phyloP scores from a whole-genome alignment of 92 coral and sea anemone species.

The Parazoanthus atlanticus region DNA sequence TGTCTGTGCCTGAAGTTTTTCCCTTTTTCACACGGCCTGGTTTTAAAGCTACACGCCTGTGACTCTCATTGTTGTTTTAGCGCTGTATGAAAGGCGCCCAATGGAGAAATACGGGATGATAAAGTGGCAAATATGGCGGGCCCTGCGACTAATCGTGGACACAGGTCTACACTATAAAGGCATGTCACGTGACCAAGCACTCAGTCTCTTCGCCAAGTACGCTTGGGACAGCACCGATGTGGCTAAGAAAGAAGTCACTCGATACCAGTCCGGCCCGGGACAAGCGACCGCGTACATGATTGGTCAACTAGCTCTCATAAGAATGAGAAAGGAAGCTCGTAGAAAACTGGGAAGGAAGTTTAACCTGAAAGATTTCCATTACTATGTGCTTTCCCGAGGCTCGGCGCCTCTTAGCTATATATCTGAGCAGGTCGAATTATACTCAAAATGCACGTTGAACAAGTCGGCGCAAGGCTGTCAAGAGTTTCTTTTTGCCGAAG shows the following conservation, averaged over 20 bases:
- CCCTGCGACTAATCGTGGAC: slow-evolving; percentile 94
- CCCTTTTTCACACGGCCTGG: not conserved
- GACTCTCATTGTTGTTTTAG: slow-evolving; percentile 26
- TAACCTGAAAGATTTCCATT: slow-evolving; percentile 84
- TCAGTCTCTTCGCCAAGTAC: slow-evolving; percentile 68
- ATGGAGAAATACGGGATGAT: slow-evolving; percentile 88
- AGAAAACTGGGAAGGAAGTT: slow-evolving; percentile 71
- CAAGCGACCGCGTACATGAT: slow-evolving; percentile 98
- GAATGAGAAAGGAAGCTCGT: slow-evolving; percentile 72
- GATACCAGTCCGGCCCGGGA: slow-evolving; percentile 97
- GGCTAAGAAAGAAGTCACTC: slow-evolving; percentile 91
- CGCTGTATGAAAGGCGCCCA: slow-evolving; percentile 59
- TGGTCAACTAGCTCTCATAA: slow-evolving; percentile 88
- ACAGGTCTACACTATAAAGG: slow-evolving; percentile 94
- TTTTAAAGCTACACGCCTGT: not conserved
- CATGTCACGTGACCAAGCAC: slow-evolving; percentile 84
- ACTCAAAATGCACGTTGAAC: slow-evolving; percentile 61
- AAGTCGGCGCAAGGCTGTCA: slow-evolving; percentile 57
- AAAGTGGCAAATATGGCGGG: slow-evolving; percentile 97
- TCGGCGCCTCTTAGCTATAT: slow-evolving; percentile 78
- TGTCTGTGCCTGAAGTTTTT: not conserved
- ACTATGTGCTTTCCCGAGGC: slow-evolving; percentile 81
- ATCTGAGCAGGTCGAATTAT: slow-evolving; percentile 61
- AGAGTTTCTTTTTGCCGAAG: slow-evolving; percentile 23
- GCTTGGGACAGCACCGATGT: slow-evolving; percentile 98